Conservation (phyloP, 2,888 invertebrate species). For the Achlya flavicornis region DNA sequence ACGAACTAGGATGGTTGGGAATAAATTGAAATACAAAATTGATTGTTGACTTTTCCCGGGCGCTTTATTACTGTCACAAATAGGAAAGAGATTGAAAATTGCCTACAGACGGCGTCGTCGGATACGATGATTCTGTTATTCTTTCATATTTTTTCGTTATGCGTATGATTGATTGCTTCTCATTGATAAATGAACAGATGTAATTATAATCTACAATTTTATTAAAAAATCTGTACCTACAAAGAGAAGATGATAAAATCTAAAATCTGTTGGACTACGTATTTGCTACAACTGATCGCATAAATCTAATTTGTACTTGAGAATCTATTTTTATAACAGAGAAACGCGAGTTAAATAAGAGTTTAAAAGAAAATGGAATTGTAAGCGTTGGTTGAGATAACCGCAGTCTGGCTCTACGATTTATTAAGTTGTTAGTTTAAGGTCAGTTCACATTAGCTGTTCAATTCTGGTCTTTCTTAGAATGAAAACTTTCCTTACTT, state of each 20-base stretch:
- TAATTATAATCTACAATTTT: constrained; percentile 5
- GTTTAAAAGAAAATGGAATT: constrained; percentile 47
- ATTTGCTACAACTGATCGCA: constrained; percentile 9
- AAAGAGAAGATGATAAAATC: not conserved
- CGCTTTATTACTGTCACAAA: constrained; percentile 84
- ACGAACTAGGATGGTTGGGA: constrained; percentile 82
- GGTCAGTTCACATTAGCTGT: constrained; percentile 34
- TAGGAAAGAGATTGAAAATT: constrained; percentile 82
- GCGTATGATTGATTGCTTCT: constrained; percentile 28
- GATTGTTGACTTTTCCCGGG: constrained; percentile 83
- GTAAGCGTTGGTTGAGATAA: constrained; percentile 46
- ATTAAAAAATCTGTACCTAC: not conserved
- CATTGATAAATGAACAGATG: constrained; percentile 18
- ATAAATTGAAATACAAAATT: constrained; percentile 85
- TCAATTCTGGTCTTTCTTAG: constrained; percentile 13
- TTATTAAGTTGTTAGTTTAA: constrained; percentile 49
- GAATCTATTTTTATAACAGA: constrained; percentile 21
- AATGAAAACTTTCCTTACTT: not conserved
- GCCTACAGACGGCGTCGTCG: constrained; percentile 65
- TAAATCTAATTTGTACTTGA: constrained; percentile 20
- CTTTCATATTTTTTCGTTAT: constrained; percentile 51
- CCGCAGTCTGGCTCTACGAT: constrained; percentile 38
- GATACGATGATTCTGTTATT: constrained; percentile 64
- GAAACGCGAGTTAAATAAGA: constrained; percentile 21
- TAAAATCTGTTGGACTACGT: constrained; percentile 12